Conservation (phyloP, 1,140 invertebrate genomes). For the Polypedilum pembai region DNA sequence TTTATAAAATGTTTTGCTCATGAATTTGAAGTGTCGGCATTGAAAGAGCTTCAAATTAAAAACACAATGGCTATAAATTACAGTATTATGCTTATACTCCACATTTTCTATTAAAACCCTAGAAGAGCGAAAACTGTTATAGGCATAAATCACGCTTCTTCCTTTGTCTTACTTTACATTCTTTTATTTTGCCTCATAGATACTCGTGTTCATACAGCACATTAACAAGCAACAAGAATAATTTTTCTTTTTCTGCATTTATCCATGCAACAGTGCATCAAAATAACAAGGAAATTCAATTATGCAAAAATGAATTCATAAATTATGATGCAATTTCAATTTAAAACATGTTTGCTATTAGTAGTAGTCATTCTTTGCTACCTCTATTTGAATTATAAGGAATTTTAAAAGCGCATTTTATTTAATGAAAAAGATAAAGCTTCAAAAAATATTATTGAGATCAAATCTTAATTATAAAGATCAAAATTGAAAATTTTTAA, state of each 20-base stretch:
- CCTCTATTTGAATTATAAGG: no score
- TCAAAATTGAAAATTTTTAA: no score
- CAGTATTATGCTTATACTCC: neutral
- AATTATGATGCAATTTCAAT: slow-evolving; percentile 27
- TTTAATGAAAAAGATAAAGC: no score
- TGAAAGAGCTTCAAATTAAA: neutral
- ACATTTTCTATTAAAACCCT: neutral
- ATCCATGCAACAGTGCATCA: slow-evolving; percentile 14
- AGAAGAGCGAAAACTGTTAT: neutral
- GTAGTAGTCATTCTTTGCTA: no score
- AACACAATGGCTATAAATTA: slow-evolving; percentile 17
- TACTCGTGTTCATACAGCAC: neutral
- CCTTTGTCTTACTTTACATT: neutral
- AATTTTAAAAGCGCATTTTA: no score
- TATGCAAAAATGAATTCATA: slow-evolving; percentile 25
- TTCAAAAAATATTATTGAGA: no score
- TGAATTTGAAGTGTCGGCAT: neutral
- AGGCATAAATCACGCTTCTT: slow-evolving; percentile 25
- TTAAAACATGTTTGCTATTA: neutral
- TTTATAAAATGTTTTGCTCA: neutral
- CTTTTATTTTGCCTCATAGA: neutral
- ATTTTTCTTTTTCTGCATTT: neutral
- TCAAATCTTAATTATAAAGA: no score
- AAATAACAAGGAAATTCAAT: slow-evolving; percentile 28
- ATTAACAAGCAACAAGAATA: neutral